A percentile compares a stretch with the other conserved stretches of the same genome.
phyloP scores from a whole-genome alignment of 2,797 vertebrate species.

The Rachycentron canadum region DNA sequence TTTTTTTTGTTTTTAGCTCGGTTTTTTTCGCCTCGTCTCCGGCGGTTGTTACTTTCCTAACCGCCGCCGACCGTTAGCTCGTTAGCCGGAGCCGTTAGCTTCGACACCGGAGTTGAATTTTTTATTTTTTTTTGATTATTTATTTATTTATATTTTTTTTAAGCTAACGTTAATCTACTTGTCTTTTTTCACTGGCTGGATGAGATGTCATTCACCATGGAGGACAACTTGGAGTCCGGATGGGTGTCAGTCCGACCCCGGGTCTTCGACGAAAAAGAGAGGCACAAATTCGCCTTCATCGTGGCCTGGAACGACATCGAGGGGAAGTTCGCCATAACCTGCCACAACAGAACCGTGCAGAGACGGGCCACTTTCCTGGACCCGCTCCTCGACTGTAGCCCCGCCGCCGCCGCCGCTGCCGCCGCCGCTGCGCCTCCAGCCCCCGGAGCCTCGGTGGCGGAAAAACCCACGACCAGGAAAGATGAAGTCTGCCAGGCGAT shows the following conservation, averaged over 20 bases:
- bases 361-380: conserved; percentile 87
- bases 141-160: too few relatives aligned
- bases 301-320: conserved; percentile 98
- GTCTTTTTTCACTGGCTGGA: conserved; percentile 49
- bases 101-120: conserved; percentile 5
- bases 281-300: conserved; percentile 95
- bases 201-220: conserved; percentile 92
- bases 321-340: conserved; percentile 96
- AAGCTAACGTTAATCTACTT: conserved; percentile 27
- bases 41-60: conserved; percentile 18
- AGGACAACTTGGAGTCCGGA: conserved; percentile 94
- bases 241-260: conserved; percentile 97
- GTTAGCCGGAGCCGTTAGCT: conserved; percentile 55
- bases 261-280: conserved; percentile 94
- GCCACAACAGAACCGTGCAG: conserved; percentile 95
- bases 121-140: neutral
- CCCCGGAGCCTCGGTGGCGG: conserved; percentile 37
- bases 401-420: neutral
- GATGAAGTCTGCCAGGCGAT: conserved; percentile 43
- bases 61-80: conserved; percentile 14
- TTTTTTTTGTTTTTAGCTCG: neutral
- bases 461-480: conserved; percentile 39
- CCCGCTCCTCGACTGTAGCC: conserved; percentile 63
- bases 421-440: conserved; percentile 8
- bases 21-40: conserved; percentile 4